phyloP scores from a whole-genome alignment of 2,113 vertebrate genomes.

The Eurystomus gularis region DNA sequence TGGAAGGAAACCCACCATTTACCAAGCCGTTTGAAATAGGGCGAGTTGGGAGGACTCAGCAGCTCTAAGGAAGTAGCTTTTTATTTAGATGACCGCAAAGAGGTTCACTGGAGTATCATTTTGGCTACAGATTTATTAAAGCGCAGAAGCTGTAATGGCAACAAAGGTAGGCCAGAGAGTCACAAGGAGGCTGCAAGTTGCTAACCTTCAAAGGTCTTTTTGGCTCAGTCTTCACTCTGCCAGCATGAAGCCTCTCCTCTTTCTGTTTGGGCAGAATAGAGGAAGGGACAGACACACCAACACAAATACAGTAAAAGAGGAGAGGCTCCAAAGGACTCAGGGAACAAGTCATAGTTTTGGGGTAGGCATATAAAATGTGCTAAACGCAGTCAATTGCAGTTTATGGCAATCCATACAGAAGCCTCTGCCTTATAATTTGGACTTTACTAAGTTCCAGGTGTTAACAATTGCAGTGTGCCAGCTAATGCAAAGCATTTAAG shows the following conservation, averaged over 20 bases:
- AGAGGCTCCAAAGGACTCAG: not conserved
- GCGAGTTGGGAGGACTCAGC: not conserved
- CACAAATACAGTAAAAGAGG: not conserved
- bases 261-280: not conserved
- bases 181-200: not conserved
- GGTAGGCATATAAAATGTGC: not conserved
- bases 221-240: not conserved
- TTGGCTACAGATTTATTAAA: not conserved
- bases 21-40: accelerated
- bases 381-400: not conserved
- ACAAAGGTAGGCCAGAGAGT: not conserved
- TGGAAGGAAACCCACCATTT: not conserved
- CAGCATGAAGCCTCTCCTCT: not conserved
- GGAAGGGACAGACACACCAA: not conserved
- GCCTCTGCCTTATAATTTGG: not conserved
- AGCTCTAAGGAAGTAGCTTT: not conserved
- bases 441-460: not conserved
- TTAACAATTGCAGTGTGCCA: not conserved
- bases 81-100: not conserved
- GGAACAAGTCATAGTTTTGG: not conserved
- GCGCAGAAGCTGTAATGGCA: not conserved
- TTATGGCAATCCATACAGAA: not conserved
- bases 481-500: not conserved
- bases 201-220: not conserved
- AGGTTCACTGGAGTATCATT: not conserved